phyloP scores from a whole-genome alignment of 2,113 vertebrate species.

The Ramphastos sulfuratus region DNA sequence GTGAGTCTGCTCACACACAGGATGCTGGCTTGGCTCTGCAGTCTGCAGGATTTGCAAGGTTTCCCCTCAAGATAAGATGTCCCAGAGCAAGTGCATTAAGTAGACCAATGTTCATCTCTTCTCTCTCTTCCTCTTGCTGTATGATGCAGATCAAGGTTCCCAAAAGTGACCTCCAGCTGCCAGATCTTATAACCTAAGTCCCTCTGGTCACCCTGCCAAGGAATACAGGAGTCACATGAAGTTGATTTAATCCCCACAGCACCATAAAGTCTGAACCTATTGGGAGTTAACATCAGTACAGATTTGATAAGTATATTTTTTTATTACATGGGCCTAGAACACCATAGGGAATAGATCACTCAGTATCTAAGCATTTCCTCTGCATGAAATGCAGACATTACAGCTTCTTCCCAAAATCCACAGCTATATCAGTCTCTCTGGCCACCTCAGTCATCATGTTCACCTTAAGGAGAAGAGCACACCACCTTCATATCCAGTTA shows the following conservation, averaged over 20 bases:
- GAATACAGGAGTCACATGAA: not conserved
- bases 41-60: not conserved
- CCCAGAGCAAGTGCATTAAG: not conserved
- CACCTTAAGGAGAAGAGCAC: not conserved
- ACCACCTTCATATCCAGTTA: not conserved
- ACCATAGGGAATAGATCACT: not conserved
- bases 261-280: not conserved
- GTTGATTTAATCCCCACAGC: not conserved
- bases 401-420: not conserved
- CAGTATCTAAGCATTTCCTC: not conserved
- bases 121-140: not conserved
- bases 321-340: not conserved
- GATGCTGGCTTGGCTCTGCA: not conserved
- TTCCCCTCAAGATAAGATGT: not conserved
- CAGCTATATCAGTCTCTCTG: not conserved
- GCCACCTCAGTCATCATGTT: not conserved
- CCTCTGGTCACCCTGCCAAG: not conserved
- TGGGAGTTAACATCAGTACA: not conserved
- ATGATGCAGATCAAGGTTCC: not conserved
- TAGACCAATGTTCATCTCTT: not conserved
- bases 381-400: not conserved
- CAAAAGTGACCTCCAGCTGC: not conserved
- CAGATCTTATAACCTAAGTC: not conserved
- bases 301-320: not conserved
- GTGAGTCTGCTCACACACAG: fast-evolving